A percentile compares a stretch with the other conserved stretches of the same genome.
These are phyloP conservation scores for Boloria euphrosyne DNA, from an alignment of 2,888 invertebrate species.

Conservation along the genomic window DNA sequence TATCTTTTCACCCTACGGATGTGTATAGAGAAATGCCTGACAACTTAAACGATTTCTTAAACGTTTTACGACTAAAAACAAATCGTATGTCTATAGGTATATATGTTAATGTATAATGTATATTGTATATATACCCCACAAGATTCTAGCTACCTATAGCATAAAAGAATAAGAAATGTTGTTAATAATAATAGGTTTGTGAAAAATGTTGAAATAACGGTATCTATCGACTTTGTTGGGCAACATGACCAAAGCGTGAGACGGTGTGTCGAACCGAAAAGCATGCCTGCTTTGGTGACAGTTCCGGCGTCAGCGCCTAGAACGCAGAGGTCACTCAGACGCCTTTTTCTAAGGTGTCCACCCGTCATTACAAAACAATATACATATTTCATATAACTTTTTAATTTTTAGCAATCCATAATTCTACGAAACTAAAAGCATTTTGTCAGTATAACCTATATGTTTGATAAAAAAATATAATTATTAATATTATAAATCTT, in stretches of 20 bases:
- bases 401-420: too few relatives aligned
- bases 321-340: slow-evolving; percentile 61
- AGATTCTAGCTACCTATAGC: background rate
- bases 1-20: slow-evolving; percentile 55
- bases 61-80: background rate
- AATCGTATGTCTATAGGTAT: background rate
- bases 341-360: slow-evolving; percentile 53
- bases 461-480: too few relatives aligned
- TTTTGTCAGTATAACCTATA: too few relatives aligned
- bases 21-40: slow-evolving; percentile 45
- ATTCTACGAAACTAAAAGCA: too few relatives aligned
- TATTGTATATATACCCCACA: background rate
- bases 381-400: too few relatives aligned
- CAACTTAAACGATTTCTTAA: slow-evolving; percentile 10
- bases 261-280: slow-evolving; percentile 69
- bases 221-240: slow-evolving; percentile 31
- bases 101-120: background rate
- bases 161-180: background rate
- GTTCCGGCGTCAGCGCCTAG: slow-evolving; percentile 64
- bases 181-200: slow-evolving; percentile 36
- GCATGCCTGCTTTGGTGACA: slow-evolving; percentile 69
- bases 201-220: slow-evolving; percentile 41
- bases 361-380: slow-evolving; percentile 1
- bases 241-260: slow-evolving; percentile 44
- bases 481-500: too few relatives aligned